Conservation (phyloP, 2,888 invertebrate species). For the Cabera pusaria region DNA sequence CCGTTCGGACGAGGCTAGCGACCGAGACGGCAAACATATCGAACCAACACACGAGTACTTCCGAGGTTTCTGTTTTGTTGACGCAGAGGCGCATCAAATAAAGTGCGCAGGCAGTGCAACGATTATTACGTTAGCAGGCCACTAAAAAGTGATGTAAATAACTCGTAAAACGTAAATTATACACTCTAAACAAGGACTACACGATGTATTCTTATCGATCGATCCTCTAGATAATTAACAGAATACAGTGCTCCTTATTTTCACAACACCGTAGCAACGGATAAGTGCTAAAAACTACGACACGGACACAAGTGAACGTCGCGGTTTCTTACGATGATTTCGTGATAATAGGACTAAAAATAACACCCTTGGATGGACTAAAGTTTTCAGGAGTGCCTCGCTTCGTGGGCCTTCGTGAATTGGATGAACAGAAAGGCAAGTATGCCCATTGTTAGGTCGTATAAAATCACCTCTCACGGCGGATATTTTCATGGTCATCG, state of each 20-base stretch:
- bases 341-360: conserved; percentile 57
- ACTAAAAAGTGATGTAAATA: conserved; percentile 76
- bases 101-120: conserved; percentile 81
- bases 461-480: conserved; percentile 49
- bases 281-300: conserved; percentile 65
- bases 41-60: conserved; percentile 42
- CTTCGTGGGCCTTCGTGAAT: conserved; percentile 68
- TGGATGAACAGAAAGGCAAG: conserved; percentile 82
- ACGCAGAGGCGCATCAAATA: conserved; percentile 73
- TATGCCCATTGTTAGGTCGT: conserved; percentile 63
- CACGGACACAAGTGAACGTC: conserved; percentile 70
- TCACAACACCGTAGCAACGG: conserved; percentile 63
- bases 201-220: conserved; percentile 43
- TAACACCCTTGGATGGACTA: conserved; percentile 48
- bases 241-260: conserved; percentile 53
- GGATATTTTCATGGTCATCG: conserved; percentile 55
- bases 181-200: conserved; percentile 61
- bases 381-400: conserved; percentile 62
- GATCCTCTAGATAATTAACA: conserved; percentile 23
- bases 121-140: conserved; percentile 76
- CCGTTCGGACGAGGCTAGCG: conserved; percentile 42
- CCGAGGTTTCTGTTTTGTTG: conserved; percentile 61
- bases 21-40: conserved; percentile 57
- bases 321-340: conserved; percentile 61
- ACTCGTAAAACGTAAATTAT: conserved; percentile 55